Conservation (phyloP, 2,797 vertebrate genomes). For the Smutsia temminckii region DNA sequence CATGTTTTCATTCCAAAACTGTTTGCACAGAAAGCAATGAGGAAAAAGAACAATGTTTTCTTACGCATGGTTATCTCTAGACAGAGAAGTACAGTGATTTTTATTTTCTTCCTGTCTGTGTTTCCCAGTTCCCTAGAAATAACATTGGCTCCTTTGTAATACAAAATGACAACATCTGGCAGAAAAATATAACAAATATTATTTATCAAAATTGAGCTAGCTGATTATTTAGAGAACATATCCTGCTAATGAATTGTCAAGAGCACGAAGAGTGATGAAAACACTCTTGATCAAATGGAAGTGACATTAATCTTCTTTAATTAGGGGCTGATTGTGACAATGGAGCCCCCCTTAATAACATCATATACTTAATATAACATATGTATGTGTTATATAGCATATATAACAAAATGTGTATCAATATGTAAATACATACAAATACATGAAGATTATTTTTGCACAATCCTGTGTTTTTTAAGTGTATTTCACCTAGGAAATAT, state of each 20-base stretch:
- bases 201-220: neutral
- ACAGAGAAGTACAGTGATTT: neutral
- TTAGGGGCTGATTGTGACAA: neutral
- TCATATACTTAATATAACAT: neutral
- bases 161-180: neutral
- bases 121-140: neutral
- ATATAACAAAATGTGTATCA: neutral
- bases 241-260: neutral
- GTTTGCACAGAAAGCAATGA: neutral
- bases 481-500: neutral
- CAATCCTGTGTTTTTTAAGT: neutral
- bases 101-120: neutral
- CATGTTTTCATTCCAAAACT: neutral
- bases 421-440: neutral
- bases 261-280: neutral
- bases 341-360: neutral
- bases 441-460: neutral
- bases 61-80: neutral
- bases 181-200: neutral
- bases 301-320: neutral
- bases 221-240: neutral
- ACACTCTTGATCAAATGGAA: neutral
- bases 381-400: neutral
- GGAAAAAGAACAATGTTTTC: neutral
- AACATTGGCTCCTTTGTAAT: neutral